A percentile compares a stretch with the other conserved stretches of the same genome.
phyloP scores from a whole-genome alignment of 53 echinoderm and acorn worm genomes.

The Paracentrotus lividus region DNA sequence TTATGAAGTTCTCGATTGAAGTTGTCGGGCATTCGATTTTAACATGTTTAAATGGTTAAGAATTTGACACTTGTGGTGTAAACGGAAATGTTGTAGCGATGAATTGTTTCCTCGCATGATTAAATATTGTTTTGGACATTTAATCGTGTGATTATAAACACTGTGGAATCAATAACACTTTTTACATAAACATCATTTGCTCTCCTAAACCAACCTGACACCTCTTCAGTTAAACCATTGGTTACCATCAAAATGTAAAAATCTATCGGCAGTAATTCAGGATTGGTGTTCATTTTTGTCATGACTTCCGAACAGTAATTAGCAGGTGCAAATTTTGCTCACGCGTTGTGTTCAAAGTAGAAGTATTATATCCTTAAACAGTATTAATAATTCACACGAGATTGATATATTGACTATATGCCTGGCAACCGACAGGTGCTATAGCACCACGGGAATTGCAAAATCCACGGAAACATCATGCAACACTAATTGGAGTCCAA shows the following conservation, averaged over 20 bases:
- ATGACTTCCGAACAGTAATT: background rate
- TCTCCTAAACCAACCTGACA: background rate
- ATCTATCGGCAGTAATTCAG: background rate
- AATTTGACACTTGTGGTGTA: background rate
- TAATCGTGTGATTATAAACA: conserved; percentile 6
- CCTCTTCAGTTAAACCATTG: background rate
- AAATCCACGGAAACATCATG: no score
- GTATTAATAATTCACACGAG: background rate
- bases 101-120: background rate
- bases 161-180: background rate
- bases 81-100: background rate
- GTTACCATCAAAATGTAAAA: background rate
- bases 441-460: no score
- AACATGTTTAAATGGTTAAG: background rate
- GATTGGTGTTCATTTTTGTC: background rate
- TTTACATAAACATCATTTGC: background rate
- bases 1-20: background rate
- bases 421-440: background rate
- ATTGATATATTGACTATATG: background rate
- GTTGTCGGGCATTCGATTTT: background rate
- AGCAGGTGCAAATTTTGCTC: background rate
- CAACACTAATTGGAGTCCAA: background rate
- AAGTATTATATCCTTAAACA: background rate
- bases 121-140: no score
- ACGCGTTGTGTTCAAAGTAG: background rate